Conservation (phyloP, 2,888 invertebrate genomes). For the Oligia fasciuncula region DNA sequence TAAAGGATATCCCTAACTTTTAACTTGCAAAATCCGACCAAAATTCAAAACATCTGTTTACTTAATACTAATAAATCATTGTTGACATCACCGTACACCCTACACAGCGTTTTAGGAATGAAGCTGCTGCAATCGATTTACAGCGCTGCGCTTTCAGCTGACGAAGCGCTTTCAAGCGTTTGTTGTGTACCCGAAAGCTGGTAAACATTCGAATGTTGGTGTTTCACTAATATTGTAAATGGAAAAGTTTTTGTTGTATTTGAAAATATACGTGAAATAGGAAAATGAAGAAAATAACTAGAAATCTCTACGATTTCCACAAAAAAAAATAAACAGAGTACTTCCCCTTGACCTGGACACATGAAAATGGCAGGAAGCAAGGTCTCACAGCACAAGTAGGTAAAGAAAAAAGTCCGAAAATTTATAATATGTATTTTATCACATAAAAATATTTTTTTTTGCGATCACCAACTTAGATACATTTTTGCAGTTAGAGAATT, state of each 20-base stretch:
- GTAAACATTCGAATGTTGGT: slow-evolving; percentile 41
- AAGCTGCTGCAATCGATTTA: slow-evolving; percentile 49
- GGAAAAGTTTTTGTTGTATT: slow-evolving; percentile 18
- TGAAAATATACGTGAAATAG: not conserved
- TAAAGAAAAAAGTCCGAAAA: too few relatives aligned
- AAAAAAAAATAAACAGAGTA: not conserved
- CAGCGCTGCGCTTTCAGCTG: slow-evolving; percentile 51
- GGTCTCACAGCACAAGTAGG: too few relatives aligned
- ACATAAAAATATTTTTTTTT: too few relatives aligned
- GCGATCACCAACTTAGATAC: too few relatives aligned
- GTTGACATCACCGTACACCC: slow-evolving; percentile 38
- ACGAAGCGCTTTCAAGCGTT: slow-evolving; percentile 43
- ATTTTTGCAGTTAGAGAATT: too few relatives aligned
- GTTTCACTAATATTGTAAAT: slow-evolving; percentile 33
- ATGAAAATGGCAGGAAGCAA: too few relatives aligned
- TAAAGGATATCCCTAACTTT: not conserved
- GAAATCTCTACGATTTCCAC: not conserved
- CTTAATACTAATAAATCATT: slow-evolving; percentile 51
- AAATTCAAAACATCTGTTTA: slow-evolving; percentile 52
- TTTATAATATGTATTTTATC: too few relatives aligned
- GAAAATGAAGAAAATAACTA: not conserved
- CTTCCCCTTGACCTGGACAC: too few relatives aligned
- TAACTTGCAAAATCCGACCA: slow-evolving; percentile 29
- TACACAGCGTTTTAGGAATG: slow-evolving; percentile 47
- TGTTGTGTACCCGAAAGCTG: slow-evolving; percentile 42